phyloP scores from a whole-genome alignment of 2,888 invertebrate genomes.

The Clitarchus hookeri region DNA sequence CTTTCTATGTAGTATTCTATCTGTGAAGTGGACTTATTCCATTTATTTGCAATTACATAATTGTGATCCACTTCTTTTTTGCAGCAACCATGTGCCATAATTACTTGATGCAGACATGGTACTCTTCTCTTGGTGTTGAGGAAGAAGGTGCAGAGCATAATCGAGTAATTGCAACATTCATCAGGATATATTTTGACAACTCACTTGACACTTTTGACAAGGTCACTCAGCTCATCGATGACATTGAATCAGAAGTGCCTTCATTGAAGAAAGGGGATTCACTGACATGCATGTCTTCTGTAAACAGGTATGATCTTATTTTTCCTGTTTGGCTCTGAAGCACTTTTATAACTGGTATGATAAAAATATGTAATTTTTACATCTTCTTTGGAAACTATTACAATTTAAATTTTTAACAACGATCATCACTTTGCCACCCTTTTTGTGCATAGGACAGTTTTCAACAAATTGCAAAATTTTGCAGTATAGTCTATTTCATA shows the following conservation, averaged over 20 bases:
- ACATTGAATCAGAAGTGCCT: background rate
- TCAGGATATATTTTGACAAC: background rate
- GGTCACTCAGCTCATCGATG: background rate
- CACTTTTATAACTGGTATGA: no score
- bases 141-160: background rate
- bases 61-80: background rate
- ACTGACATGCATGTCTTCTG: background rate
- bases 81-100: background rate
- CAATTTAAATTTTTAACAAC: no score
- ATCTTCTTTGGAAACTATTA: no score
- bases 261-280: background rate
- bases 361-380: no score
- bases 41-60: no score
- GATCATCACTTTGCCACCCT: no score
- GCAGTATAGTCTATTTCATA: no score
- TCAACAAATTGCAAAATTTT: no score
- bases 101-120: constrained; percentile 19
- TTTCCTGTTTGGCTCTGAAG: no score
- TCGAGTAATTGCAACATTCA: background rate
- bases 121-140: background rate
- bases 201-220: background rate
- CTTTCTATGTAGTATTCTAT: background rate
- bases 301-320: background rate
- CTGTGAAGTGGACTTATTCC: no score
- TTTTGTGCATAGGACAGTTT: no score